These are phyloP conservation scores for Ictidomys tridecemlineatus DNA, from an alignment of 2,113 vertebrate species.

Conservation along the genomic window DNA sequence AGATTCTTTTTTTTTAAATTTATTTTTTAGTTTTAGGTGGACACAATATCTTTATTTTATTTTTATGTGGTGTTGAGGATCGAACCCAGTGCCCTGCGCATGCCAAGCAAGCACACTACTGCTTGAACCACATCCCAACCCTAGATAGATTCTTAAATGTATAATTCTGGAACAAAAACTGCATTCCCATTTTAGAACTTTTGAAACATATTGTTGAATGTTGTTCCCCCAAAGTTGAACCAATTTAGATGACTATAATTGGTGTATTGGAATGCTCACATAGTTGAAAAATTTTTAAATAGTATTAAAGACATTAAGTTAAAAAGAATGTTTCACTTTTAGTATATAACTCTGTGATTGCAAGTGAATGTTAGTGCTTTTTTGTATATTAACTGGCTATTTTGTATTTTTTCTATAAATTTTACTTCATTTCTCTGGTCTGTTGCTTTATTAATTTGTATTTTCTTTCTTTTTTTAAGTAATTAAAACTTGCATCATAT, in stretches of 20 bases:
- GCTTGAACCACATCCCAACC: too few relatives aligned
- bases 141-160: neutral
- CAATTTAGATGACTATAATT: neutral
- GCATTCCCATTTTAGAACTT: neutral
- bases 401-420: slow-evolving; percentile 47
- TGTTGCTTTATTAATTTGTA: neutral
- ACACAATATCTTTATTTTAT: too few relatives aligned
- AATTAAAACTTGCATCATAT: neutral
- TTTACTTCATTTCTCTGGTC: neutral
- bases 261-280: neutral
- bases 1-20: neutral
- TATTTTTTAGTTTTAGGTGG: too few relatives aligned
- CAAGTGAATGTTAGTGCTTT: neutral
- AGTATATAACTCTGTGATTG: neutral
- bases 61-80: too few relatives aligned
- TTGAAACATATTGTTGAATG: neutral
- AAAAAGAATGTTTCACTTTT: slow-evolving; percentile 14
- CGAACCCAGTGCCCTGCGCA: too few relatives aligned
- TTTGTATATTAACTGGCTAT: neutral
- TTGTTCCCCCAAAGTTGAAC: neutral
- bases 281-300: slow-evolving; percentile 5
- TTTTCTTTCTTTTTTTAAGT: neutral
- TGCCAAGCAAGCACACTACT: too few relatives aligned
- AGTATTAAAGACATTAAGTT: neutral
- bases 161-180: slow-evolving; percentile 10